Evolutionary conservation across 2,797 vertebrate genomes (phyloP).

Genomic region (Poecilia gillii): DNA sequence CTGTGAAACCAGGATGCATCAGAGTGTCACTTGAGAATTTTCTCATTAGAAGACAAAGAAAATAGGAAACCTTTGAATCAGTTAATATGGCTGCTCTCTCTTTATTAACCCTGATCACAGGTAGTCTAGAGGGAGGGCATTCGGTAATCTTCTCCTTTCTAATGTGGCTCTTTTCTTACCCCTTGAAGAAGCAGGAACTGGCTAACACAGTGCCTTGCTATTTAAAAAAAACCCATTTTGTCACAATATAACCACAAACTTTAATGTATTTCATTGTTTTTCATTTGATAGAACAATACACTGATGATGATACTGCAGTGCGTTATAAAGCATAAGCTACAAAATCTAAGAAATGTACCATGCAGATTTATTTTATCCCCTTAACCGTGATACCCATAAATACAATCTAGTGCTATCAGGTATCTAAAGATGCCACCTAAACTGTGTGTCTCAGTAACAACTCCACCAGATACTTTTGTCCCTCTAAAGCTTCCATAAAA

Average conservation of each 20-base stretch:
- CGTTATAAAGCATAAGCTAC: not conserved
- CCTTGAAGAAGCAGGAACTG: constrained; percentile 33
- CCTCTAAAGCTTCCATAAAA: not conserved
- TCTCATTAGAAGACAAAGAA: constrained; percentile 15
- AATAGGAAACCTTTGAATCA: constrained; percentile 15
- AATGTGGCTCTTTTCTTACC: not conserved
- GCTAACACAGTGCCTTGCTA: constrained; percentile 8
- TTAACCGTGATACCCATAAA: not conserved
- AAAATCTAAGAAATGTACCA: not conserved
- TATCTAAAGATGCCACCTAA: not conserved
- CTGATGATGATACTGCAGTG: not conserved
- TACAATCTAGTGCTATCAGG: not conserved
- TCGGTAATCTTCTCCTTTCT: not conserved
- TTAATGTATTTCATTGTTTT: not conserved
- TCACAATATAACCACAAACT: not conserved
- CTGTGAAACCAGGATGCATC: constrained; percentile 23
- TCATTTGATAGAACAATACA: not conserved
- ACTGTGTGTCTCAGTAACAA: not conserved
- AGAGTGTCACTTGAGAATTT: constrained; percentile 29
- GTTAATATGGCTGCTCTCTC: constrained; percentile 41
- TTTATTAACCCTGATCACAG: constrained; percentile 67
- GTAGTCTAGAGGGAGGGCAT: constrained; percentile 59
- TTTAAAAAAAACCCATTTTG: not conserved
- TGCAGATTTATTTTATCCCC: not conserved
- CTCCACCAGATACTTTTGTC: not conserved